These are phyloP conservation scores for Euura saliciscinereae DNA, from an alignment of 1,140 invertebrate species.

Conservation along the genomic window DNA sequence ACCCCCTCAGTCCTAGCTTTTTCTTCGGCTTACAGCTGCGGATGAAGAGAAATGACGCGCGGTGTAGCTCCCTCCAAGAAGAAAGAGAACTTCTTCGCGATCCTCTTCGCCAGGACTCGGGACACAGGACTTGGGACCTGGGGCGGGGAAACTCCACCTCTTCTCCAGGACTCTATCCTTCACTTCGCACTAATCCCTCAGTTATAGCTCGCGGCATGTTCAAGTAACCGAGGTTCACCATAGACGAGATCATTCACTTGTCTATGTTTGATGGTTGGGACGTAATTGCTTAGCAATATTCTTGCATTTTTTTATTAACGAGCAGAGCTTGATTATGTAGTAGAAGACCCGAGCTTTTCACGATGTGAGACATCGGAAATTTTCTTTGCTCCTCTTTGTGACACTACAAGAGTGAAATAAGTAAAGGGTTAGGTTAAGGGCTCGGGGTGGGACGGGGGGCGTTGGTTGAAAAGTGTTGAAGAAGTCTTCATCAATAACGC, in stretches of 20 bases:
- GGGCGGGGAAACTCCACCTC: background rate
- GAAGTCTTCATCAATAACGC: constrained; percentile 62
- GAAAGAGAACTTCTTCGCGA: constrained; percentile 9
- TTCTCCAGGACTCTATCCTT: no score
- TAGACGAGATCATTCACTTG: background rate
- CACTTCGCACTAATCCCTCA: no score
- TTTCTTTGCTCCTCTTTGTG: no score
- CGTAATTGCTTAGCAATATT: no score
- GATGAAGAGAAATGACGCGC: constrained; percentile 59
- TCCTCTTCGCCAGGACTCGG: background rate
- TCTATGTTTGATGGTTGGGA: no score
- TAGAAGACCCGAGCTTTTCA: no score
- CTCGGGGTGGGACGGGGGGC: background rate
- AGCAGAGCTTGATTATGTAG: constrained; percentile 14
- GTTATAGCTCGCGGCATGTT: no score
- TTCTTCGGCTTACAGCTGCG: constrained; percentile 48
- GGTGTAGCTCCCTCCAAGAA: constrained; percentile 29
- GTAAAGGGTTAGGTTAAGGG: constrained; percentile 16
- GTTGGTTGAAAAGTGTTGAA: constrained; percentile 35
- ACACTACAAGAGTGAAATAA: background rate
- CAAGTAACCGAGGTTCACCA: constrained; percentile 7
- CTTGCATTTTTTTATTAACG: background rate
- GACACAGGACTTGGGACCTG: background rate
- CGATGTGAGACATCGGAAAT: no score
- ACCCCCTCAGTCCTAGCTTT: constrained; percentile 28